Conservation (phyloP, 2,797 vertebrate genomes). For the Cyclura pinguis region DNA sequence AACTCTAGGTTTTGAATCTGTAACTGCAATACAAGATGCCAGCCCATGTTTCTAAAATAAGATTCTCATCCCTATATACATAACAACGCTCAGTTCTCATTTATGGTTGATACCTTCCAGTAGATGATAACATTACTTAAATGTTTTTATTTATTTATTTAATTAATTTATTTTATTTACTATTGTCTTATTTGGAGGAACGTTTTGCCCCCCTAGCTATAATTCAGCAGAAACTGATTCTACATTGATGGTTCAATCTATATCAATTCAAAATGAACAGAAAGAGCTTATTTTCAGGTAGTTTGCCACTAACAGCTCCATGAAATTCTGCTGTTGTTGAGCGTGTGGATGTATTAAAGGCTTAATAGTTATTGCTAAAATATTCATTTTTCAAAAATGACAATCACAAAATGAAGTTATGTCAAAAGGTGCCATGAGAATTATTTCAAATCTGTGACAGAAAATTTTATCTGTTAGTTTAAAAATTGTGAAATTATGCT, state of each 20-base stretch:
- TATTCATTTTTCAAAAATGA: constrained; percentile 6
- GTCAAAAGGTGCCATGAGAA: not conserved
- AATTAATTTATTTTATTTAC: not conserved
- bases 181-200: not conserved
- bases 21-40: too few species aligned
- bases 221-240: not conserved
- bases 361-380: constrained; percentile 7
- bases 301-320: not conserved
- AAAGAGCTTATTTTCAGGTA: constrained; percentile 1
- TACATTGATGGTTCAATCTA: not conserved
- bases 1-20: too few species aligned
- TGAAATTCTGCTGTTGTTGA: not conserved
- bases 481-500: not conserved
- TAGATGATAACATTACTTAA: not conserved
- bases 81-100: not conserved
- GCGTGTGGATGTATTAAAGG: not conserved
- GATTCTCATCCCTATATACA: too few species aligned
- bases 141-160: not conserved
- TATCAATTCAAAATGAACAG: not conserved
- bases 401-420: constrained; percentile 13
- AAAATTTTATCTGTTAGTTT: not conserved
- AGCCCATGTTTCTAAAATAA: too few species aligned
- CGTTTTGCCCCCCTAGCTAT: not conserved
- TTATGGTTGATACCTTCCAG: not conserved
- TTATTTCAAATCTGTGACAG: constrained; percentile 1